These are phyloP conservation scores for Andrena bucephala DNA, from an alignment of 2,888 invertebrate genomes.

Conservation along the genomic window DNA sequence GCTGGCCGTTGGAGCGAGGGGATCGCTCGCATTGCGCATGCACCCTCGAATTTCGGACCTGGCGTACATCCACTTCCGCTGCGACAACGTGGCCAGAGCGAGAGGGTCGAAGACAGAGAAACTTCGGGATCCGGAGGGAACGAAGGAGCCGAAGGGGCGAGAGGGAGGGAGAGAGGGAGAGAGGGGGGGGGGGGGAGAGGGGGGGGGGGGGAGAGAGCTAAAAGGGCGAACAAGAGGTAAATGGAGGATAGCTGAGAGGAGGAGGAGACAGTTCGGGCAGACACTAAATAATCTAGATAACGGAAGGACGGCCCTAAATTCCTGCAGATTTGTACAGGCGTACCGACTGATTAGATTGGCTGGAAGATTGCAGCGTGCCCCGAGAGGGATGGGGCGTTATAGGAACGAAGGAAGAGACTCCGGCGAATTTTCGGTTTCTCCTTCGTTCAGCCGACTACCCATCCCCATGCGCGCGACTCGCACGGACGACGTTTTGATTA, in stretches of 20 bases:
- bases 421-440: slow-evolving; percentile 63
- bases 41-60: slow-evolving; percentile 65
- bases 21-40: slow-evolving; percentile 61
- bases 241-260: slow-evolving; percentile 20
- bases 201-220: neutral
- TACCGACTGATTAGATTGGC: slow-evolving; percentile 72
- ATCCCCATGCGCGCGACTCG: slow-evolving; percentile 33
- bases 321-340: slow-evolving; percentile 76
- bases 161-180: slow-evolving; percentile 22
- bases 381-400: neutral
- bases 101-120: slow-evolving; percentile 26
- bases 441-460: slow-evolving; percentile 23
- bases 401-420: slow-evolving; percentile 22
- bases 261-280: slow-evolving; percentile 65
- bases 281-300: slow-evolving; percentile 79
- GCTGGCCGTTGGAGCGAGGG: slow-evolving; percentile 35
- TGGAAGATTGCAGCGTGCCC: slow-evolving; percentile 66
- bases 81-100: slow-evolving; percentile 57
- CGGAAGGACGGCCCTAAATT: slow-evolving; percentile 75
- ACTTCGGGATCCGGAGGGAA: neutral
- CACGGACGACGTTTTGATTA: slow-evolving; percentile 70
- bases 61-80: slow-evolving; percentile 66
- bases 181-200: slow-evolving; percentile 27
- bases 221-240: slow-evolving; percentile 9
- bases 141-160: slow-evolving; percentile 9